phyloP scores from a whole-genome alignment of 1,140 invertebrate species.

The Leptestheria dahalacensis region DNA sequence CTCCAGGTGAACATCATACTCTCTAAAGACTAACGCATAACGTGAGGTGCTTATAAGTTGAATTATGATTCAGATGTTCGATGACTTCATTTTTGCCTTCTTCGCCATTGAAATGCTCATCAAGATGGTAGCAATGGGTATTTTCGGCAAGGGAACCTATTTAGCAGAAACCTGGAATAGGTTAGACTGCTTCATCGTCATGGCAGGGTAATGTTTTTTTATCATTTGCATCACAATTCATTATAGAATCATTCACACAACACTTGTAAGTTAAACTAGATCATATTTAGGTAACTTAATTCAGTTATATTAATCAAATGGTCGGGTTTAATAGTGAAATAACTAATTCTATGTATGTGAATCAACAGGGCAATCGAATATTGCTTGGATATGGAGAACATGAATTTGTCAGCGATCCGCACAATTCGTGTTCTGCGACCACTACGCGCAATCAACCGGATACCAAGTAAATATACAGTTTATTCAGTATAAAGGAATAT shows the following conservation, averaged over 20 bases:
- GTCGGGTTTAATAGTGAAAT: conserved; percentile 1
- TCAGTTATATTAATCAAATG: not conserved
- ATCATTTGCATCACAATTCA: too few relatives aligned
- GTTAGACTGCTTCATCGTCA: conserved; percentile 94
- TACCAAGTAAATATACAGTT: conserved; percentile 91
- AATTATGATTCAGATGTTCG: conserved; percentile 58
- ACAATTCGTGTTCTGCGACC: conserved; percentile 93
- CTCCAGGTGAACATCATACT: conserved; percentile 50
- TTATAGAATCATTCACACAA: too few relatives aligned
- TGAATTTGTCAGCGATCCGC: conserved; percentile 93
- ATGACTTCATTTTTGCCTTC: conserved; percentile 96
- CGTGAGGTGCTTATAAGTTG: too few relatives aligned
- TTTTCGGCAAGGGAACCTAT: conserved; percentile 85
- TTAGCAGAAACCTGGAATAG: conserved; percentile 96
- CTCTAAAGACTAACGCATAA: too few relatives aligned
- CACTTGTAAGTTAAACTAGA: too few relatives aligned
- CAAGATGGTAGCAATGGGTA: conserved; percentile 98
- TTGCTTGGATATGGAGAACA: conserved; percentile 86
- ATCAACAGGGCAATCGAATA: conserved; percentile 77
- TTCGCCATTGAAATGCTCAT: conserved; percentile 92
- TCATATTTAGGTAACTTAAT: too few relatives aligned
- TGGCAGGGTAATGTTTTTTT: conserved; percentile 73
- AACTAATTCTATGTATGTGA: conserved; percentile 19
- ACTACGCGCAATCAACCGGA: conserved; percentile 93
- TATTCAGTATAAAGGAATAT: too few relatives aligned